These are phyloP conservation scores for Trachelus stipa DNA, from an alignment of 2,888 invertebrate genomes.

Conservation along the genomic window DNA sequence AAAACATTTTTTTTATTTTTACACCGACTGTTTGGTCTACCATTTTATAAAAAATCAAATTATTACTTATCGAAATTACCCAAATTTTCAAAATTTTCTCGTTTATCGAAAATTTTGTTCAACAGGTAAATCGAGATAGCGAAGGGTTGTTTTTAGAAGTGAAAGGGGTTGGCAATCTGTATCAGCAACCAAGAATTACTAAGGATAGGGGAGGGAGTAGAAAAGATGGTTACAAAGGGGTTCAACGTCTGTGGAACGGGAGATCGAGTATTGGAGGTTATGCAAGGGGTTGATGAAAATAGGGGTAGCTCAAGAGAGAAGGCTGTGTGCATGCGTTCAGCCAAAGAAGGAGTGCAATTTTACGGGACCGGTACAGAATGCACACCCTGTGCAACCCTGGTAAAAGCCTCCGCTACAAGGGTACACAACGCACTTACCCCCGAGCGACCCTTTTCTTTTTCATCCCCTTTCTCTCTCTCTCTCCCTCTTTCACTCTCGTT, in stretches of 20 bases:
- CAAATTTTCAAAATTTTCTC: neutral
- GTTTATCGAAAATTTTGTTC: neutral
- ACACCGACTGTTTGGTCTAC: too few relatives aligned
- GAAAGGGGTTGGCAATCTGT: neutral
- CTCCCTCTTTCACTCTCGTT: neutral
- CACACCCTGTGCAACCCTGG: slow-evolving; percentile 26
- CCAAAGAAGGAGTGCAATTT: slow-evolving; percentile 49
- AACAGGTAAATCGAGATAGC: neutral
- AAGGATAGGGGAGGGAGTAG: neutral
- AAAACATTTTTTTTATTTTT: neutral
- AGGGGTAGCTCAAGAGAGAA: neutral
- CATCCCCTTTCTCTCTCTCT: slow-evolving; percentile 10
- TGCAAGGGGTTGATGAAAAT: neutral
- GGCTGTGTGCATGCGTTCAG: slow-evolving; percentile 8
- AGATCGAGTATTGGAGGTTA: slow-evolving; percentile 13
- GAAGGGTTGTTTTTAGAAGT: neutral
- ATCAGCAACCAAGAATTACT: neutral
- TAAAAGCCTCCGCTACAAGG: slow-evolving; percentile 47
- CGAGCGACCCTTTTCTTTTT: slow-evolving; percentile 30
- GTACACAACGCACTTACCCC: slow-evolving; percentile 53
- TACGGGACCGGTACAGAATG: slow-evolving; percentile 29
- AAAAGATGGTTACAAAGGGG: neutral
- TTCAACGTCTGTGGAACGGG: slow-evolving; percentile 19
- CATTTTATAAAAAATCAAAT: too few relatives aligned
- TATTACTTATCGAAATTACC: neutral